phyloP scores from a whole-genome alignment of 2,797 vertebrate genomes.

The Onychomys torridus region DNA sequence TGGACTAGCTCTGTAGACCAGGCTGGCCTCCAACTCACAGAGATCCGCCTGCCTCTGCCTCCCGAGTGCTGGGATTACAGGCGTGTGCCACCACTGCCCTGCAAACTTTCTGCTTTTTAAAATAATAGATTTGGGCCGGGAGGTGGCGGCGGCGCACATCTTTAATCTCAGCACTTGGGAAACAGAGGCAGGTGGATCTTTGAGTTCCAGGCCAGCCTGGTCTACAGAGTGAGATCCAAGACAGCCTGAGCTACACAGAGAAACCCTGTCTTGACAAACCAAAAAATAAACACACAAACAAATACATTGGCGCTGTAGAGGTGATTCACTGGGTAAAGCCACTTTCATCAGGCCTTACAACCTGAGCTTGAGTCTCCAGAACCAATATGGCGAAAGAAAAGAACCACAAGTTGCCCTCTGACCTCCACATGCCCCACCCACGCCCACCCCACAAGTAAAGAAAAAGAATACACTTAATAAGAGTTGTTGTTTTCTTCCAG shows the following conservation, averaged over 20 bases:
- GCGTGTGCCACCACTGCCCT: too few species aligned
- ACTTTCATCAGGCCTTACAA: background rate
- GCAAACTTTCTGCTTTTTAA: background rate
- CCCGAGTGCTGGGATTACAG: too few species aligned
- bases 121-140: background rate
- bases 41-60: too few species aligned
- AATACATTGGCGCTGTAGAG: background rate
- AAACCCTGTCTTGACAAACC: background rate
- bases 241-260: background rate
- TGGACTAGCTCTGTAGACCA: too few species aligned
- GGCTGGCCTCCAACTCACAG: too few species aligned
- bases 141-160: too few species aligned
- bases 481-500: constrained; percentile 84
- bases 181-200: background rate
- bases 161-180: background rate
- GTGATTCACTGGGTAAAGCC: background rate
- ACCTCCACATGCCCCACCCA: background rate
- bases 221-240: background rate
- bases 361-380: background rate
- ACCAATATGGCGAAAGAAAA: background rate
- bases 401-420: background rate
- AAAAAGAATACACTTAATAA: background rate
- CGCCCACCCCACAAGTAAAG: background rate
- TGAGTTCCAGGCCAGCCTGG: background rate
- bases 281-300: background rate